A percentile compares a stretch with the other conserved stretches of the same genome.
These are phyloP conservation scores for Catamblyrhynchus diadema DNA, from an alignment of 2,797 vertebrate genomes.

Conservation along the genomic window DNA sequence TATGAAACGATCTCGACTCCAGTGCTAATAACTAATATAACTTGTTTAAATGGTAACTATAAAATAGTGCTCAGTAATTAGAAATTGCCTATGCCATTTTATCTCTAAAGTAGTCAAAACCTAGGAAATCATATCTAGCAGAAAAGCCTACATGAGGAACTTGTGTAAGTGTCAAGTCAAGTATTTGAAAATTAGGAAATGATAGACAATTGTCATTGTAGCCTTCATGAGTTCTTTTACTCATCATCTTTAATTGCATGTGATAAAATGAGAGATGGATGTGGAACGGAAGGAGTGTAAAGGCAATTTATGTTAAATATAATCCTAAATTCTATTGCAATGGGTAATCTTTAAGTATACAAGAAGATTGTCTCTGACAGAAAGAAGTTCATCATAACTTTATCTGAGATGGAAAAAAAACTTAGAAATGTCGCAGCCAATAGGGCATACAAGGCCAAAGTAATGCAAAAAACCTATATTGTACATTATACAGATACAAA, in stretches of 20 bases:
- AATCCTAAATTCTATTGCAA: not conserved
- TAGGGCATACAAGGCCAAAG: not conserved
- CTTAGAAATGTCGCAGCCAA: not conserved
- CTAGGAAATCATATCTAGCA: not conserved
- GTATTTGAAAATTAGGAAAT: not conserved
- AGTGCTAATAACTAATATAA: not conserved
- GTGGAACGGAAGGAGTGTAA: not conserved
- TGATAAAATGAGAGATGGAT: not conserved
- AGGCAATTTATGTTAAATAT: not conserved
- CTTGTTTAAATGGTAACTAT: not conserved
- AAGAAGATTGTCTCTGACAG: not conserved
- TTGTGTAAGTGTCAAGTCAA: not conserved
- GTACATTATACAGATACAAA: not conserved
- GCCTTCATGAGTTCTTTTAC: not conserved
- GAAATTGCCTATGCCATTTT: not conserved
- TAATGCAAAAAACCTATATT: not conserved
- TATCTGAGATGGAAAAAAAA: not conserved
- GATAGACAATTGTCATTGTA: not conserved
- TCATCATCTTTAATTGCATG: not conserved
- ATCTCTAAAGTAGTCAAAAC: not conserved
- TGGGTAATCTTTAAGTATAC: not conserved
- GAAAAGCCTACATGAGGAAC: not conserved
- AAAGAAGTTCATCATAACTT: not conserved
- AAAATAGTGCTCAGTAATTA: not conserved
- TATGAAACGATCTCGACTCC: not conserved